Evolutionary conservation across 2,888 invertebrate genomes (phyloP).

Genomic region (Cephus rjabovi): DNA sequence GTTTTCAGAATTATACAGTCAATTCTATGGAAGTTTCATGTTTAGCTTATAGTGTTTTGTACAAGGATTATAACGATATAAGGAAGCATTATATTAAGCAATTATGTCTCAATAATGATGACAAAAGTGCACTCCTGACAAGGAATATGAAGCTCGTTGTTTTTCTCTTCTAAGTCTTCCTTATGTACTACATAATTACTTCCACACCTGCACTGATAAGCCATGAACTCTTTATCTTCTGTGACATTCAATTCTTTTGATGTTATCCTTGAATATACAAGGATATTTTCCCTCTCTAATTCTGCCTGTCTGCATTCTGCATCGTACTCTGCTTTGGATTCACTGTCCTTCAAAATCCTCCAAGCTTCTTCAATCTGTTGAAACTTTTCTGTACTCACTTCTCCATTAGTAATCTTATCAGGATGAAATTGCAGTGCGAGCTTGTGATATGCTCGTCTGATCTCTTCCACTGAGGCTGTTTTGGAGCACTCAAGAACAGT

Average conservation of each 20-base stretch:
- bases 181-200: slow-evolving; percentile 70
- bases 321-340: slow-evolving; percentile 75
- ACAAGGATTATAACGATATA: not conserved
- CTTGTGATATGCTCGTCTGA: slow-evolving; percentile 74
- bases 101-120: slow-evolving; percentile 69
- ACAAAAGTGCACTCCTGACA: slow-evolving; percentile 83
- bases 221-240: slow-evolving; percentile 56
- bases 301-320: slow-evolving; percentile 71
- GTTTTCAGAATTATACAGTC: not conserved
- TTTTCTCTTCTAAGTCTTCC: slow-evolving; percentile 55
- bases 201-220: slow-evolving; percentile 79
- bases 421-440: slow-evolving; percentile 73
- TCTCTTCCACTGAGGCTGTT: slow-evolving; percentile 70
- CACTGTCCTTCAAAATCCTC: slow-evolving; percentile 74
- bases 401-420: slow-evolving; percentile 69
- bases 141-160: slow-evolving; percentile 51
- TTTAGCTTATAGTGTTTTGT: not conserved
- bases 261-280: slow-evolving; percentile 73
- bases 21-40: not conserved
- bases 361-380: slow-evolving; percentile 77
- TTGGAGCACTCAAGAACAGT: slow-evolving; percentile 70
- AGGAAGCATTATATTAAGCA: not conserved
- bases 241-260: slow-evolving; percentile 68
- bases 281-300: slow-evolving; percentile 69
- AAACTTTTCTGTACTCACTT: slow-evolving; percentile 60